Conservation (phyloP, 1,140 invertebrate genomes). For the Hestina assimilis region DNA sequence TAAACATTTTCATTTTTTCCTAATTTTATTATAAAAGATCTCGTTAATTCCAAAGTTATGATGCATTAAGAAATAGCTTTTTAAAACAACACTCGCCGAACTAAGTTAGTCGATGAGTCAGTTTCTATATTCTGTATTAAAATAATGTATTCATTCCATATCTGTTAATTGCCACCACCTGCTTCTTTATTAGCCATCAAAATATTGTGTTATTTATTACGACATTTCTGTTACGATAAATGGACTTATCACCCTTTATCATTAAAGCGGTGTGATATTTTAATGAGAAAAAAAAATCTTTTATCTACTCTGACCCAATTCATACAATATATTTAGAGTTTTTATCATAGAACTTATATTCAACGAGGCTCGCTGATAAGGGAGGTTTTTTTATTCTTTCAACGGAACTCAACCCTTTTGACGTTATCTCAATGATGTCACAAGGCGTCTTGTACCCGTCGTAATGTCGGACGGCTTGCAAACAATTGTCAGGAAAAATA, state of each 20-base stretch:
- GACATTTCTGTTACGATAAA: too few species aligned
- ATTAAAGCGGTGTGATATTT: neutral
- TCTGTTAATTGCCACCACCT: too few species aligned
- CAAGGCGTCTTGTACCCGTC: conserved; percentile 47
- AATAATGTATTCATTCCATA: too few species aligned
- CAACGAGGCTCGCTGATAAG: conserved; percentile 39
- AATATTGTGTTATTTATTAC: too few species aligned
- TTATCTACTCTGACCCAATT: conserved; percentile 5
- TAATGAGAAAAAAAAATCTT: neutral
- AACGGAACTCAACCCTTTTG: conserved; percentile 57
- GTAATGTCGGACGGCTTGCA: conserved; percentile 25
- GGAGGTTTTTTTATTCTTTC: conserved; percentile 46
- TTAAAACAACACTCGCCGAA: too few species aligned
- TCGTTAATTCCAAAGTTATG: too few species aligned
- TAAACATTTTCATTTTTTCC: neutral
- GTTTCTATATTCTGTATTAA: too few species aligned
- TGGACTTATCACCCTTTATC: too few species aligned
- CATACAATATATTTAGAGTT: conserved; percentile 14
- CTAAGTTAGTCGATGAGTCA: too few species aligned
- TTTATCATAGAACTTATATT: conserved; percentile 25
- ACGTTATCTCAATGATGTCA: conserved; percentile 60
- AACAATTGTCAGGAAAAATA: conserved; percentile 27
- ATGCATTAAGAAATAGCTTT: too few species aligned
- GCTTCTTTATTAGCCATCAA: too few species aligned
- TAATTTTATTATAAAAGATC: too few species aligned